Evolutionary conservation across 2,888 invertebrate species (phyloP).

Genomic region (Papilio protenor): DNA sequence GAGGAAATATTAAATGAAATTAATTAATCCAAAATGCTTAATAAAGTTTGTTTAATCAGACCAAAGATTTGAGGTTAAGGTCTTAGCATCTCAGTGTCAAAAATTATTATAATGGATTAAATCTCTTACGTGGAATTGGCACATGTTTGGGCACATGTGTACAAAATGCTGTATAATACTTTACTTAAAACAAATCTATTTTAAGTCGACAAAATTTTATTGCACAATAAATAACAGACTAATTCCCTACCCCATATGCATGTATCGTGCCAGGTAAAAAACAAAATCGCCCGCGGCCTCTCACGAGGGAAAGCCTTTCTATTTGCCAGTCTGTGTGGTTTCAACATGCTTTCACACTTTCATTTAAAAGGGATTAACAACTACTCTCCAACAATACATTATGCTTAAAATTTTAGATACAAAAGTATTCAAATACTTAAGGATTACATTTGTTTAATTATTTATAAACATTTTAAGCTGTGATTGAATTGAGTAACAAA

Average conservation of each 20-base stretch:
- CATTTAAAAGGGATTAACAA: constrained; percentile 57
- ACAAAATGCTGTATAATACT: constrained; percentile 3
- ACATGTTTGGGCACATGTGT: background rate
- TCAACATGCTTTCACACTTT: constrained; percentile 79
- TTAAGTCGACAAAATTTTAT: constrained; percentile 34
- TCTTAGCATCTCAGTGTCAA: background rate
- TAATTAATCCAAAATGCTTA: background rate
- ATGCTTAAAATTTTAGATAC: constrained; percentile 9
- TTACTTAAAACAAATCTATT: constrained; percentile 5
- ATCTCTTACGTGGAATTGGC: background rate
- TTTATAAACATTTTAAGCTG: constrained; percentile 50
- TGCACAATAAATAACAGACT: constrained; percentile 48
- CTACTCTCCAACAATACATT: constrained; percentile 53
- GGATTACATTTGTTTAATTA: background rate
- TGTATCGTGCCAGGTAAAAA: constrained; percentile 56
- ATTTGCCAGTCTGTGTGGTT: constrained; percentile 61
- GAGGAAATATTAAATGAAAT: background rate
- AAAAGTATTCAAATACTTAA: background rate
- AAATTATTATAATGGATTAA: background rate
- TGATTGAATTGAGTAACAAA: constrained; percentile 74
- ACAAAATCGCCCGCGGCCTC: constrained; percentile 61
- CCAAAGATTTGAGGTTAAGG: background rate
- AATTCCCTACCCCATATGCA: constrained; percentile 60
- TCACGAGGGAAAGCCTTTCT: constrained; percentile 69
- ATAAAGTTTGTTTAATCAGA: background rate